Conservation (phyloP, 1,140 invertebrate species). For the Drosophila miranda region DNA sequence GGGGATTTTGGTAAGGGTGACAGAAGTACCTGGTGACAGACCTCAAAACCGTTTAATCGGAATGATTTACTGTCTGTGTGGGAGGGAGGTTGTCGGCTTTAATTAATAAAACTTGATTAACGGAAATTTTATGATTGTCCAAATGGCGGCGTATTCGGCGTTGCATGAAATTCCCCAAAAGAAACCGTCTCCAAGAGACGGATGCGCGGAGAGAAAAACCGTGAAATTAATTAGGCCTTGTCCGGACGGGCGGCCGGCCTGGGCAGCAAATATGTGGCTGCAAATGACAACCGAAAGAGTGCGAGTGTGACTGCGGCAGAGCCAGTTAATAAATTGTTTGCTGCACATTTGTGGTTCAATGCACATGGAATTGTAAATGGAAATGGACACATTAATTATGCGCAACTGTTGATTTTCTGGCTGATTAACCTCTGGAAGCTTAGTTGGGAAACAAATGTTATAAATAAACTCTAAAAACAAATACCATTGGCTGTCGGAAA, state of each 20-base stretch:
- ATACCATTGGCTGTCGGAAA: not conserved
- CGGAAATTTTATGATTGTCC: constrained; percentile 77
- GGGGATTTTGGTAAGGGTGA: constrained; percentile 48
- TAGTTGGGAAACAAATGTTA: constrained; percentile 31
- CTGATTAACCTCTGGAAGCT: constrained; percentile 37
- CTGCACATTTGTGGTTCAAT: constrained; percentile 54
- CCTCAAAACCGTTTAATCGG: constrained; percentile 32
- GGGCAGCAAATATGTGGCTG: no score
- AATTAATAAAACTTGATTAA: constrained; percentile 80
- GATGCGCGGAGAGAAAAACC: constrained; percentile 20
- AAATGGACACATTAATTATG: constrained; percentile 42
- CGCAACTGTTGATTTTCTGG: constrained; percentile 57
- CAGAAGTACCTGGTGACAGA: constrained; percentile 53
- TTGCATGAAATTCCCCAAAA: constrained; percentile 62
- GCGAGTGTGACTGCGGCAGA: not conserved
- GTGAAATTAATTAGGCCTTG: constrained; percentile 71
- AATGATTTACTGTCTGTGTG: constrained; percentile 54
- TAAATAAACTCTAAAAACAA: constrained; percentile 5
- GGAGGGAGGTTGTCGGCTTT: constrained; percentile 58
- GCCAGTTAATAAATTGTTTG: constrained; percentile 58
- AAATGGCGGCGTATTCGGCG: constrained; percentile 62
- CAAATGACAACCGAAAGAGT: constrained; percentile 4
- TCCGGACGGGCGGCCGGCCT: not conserved
- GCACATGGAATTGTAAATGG: constrained; percentile 39
- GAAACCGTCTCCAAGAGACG: constrained; percentile 5